Evolutionary conservation across 2,797 vertebrate species (phyloP).

Genomic region (Pangasius mekongensis): DNA sequence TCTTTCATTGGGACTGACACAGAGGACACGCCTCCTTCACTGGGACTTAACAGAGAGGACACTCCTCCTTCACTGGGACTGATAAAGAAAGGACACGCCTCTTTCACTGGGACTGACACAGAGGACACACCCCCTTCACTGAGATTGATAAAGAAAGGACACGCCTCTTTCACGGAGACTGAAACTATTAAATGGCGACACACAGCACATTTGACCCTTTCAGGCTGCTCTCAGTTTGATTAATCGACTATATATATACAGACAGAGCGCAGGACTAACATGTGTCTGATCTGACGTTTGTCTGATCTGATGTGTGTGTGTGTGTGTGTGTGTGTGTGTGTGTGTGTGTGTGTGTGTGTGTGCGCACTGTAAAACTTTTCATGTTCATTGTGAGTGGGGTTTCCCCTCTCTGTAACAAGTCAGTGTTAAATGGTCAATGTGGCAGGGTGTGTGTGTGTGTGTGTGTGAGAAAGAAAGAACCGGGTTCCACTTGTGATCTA

Average conservation of each 20-base stretch:
- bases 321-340: neutral
- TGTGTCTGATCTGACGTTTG: no score
- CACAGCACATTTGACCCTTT: neutral
- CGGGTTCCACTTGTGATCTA: constrained; percentile 52
- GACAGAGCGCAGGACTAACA: neutral
- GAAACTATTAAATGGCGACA: neutral
- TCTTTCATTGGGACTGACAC: neutral
- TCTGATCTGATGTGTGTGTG: neutral
- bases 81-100: neutral
- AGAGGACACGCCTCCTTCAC: neutral
- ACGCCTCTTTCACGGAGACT: neutral
- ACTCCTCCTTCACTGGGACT: neutral
- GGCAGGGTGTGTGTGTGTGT: constrained; percentile 12
- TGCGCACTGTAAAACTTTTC: neutral
- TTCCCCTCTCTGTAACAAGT: constrained; percentile 45
- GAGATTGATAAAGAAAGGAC: neutral
- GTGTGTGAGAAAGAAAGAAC: constrained; percentile 7
- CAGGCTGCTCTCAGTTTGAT: neutral
- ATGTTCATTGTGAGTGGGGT: neutral
- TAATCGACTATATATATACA: neutral
- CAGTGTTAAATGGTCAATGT: constrained; percentile 41
- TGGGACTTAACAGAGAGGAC: neutral
- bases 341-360: neutral
- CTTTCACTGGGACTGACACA: neutral
- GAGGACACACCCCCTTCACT: neutral